Base-by-base conservation (phyloP, 1,140 invertebrate genomes). In the Penaeus vannamei region DNA sequence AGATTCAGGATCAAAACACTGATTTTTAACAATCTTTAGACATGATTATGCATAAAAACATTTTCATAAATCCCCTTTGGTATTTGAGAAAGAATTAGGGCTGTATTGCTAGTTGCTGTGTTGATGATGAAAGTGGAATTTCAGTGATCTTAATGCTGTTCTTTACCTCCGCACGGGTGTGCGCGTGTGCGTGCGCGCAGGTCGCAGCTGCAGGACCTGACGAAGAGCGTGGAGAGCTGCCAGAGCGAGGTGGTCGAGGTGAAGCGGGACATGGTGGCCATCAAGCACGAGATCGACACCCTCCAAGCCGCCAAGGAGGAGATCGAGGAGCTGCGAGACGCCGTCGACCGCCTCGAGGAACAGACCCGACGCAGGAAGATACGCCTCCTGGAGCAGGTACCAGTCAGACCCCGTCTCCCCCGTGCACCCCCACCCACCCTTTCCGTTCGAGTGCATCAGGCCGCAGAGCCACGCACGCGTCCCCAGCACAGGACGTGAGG, bases 271-370 rank as follows among this genome's bases (percentile, higher is more conserved):
- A 97, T 98, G 96, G 96, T 97, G 87, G 96, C 96, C 92, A 98
- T 98, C 94, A 97, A 97, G 94, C 96, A 97, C 92, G 97, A 98
- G 93, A 94, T 98, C 93, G 97, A 98, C 94, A 96, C 96, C 53
- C 97, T 98, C 91, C 97, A 98, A 94, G 96, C 97, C 93, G 97
- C 98, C 91, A 98, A 98, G 93, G 97, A 98, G 93, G 97, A 98
- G 93, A 97, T 98, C 92, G 97, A 98, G 93, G 97, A 98, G 93
- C 94, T 98, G 93, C 94, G 97, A 90, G 97, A 97, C 93, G 97
- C 97, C 93, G 97, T 98, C 88, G 97, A 97, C 93, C 94, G 97
- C 91, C 94, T 98, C 87, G 97, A 97, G 94, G 97, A 97, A 93
- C 96, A 97, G 93, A 96, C 96, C 87, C 96, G 97, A 93, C 94